These are phyloP conservation scores for Octopus sinensis DNA, from an alignment of 1,140 invertebrate genomes.

Conservation along the genomic window DNA sequence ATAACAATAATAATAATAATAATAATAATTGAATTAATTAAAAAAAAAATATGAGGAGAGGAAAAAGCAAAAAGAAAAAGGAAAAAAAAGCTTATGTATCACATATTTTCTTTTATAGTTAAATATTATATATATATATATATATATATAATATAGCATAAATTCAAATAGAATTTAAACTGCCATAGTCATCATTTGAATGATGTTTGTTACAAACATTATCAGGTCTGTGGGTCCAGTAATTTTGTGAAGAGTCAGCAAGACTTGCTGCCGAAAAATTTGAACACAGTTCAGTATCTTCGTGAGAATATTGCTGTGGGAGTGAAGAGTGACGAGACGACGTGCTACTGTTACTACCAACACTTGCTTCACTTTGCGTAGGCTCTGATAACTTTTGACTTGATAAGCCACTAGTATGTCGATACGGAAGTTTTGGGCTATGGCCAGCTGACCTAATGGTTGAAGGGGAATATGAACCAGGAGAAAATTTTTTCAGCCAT, in stretches of 20 bases:
- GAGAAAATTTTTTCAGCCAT: neutral
- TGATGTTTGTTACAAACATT: slow-evolving; percentile 9
- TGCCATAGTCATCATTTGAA: neutral
- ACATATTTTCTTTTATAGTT: neutral
- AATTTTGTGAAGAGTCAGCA: neutral
- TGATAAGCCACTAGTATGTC: neutral
- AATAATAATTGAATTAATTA: too few species aligned
- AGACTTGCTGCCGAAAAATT: neutral
- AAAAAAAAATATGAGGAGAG: neutral
- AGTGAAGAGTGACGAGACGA: neutral
- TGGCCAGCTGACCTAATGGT: neutral
- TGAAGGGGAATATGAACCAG: neutral
- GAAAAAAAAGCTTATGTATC: neutral
- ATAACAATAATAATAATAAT: too few species aligned
- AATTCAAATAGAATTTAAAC: slow-evolving; percentile 5
- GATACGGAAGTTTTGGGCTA: neutral
- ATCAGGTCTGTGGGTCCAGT: neutral
- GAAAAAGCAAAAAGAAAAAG: neutral
- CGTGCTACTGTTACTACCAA: neutral
- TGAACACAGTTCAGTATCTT: neutral
- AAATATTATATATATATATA: slow-evolving; percentile 2
- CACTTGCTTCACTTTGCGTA: too few species aligned
- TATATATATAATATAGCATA: neutral
- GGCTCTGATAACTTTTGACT: neutral
- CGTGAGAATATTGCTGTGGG: neutral